Evolutionary conservation across 2,888 invertebrate genomes (phyloP).

Genomic region (Automeris io): DNA sequence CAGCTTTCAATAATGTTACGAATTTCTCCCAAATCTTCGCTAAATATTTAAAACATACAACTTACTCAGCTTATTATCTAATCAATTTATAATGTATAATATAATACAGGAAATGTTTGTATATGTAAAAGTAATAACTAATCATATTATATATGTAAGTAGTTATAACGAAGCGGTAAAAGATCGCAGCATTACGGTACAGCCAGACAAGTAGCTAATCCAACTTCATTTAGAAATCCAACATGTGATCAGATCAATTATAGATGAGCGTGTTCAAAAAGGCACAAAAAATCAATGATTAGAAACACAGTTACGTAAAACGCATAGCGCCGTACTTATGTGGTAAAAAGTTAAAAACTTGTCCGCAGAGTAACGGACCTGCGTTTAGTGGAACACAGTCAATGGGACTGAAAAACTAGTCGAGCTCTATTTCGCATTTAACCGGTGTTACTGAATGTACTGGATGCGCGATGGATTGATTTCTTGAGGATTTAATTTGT

Average conservation of each 20-base stretch:
- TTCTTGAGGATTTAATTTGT: conserved; percentile 6
- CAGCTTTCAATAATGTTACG: no score
- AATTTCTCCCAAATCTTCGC: no score
- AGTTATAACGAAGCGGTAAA: conserved; percentile 1
- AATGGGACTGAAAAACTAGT: conserved; percentile 54
- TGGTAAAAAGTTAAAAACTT: conserved; percentile 46
- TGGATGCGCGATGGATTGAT: conserved; percentile 8
- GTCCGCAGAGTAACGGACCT: conserved; percentile 40
- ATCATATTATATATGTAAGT: not conserved
- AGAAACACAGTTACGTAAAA: conserved; percentile 72
- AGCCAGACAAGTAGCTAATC: conserved; percentile 8
- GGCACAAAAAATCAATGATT: conserved; percentile 60
- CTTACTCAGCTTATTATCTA: no score
- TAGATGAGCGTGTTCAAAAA: conserved; percentile 53
- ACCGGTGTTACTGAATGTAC: conserved; percentile 23
- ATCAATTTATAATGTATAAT: no score
- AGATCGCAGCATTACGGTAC: conserved; percentile 8
- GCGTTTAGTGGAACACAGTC: conserved; percentile 26
- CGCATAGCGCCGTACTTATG: conserved; percentile 48
- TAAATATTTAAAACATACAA: no score
- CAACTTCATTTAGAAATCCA: conserved; percentile 29
- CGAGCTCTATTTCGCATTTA: conserved; percentile 21
- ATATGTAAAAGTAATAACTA: no score
- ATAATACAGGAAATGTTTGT: no score
- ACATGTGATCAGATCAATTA: conserved; percentile 56